Base-by-base conservation (phyloP, 2,113 vertebrate genomes). In the Gallinago paraguaiae region DNA sequence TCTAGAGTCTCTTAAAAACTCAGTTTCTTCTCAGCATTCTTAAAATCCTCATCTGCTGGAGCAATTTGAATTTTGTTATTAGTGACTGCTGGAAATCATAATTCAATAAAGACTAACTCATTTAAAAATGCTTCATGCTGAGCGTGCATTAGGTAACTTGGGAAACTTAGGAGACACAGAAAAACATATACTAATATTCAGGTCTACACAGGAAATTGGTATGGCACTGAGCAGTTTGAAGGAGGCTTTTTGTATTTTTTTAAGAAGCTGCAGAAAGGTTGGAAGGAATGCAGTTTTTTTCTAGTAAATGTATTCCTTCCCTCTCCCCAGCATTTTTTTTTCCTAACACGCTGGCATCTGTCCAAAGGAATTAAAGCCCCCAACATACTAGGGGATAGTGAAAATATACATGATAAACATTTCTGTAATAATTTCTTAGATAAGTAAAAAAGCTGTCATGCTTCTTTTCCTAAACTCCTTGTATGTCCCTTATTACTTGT, bases 11-110 rank as follows among this genome's bases (percentile, higher is more conserved):
- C 95, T 97, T 97, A 97, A 97, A 98, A 98, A 97, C 96, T 93
- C 95, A 53, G 97, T 97, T 97, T 96, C 68, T 79, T 98, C 97
- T 95, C 97, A 97, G 97, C 97, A 96, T 97, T 97, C 97, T 97
- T 91, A 97, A 98, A 98, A 97, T 97, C 97, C 97, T 97, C 96
- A 93, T 99, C 98, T 98, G 98, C 98, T 98, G 97, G 98, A 98
- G 98, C 98, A 98, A 99, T 99, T 99, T 98, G 98, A 99, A 99
- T 99, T 99, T 98, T 98, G 98, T 99, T 98, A 99, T 99, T 99
- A 99, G 98, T 97, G 98, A 98, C 98, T 98, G 98, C 98, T 98
- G 98, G 98, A 98, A 98, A 98, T 98, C 97, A 97, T 99, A 99
- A 99, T 98, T 99, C 98, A 98, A 99, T 99, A 98, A 99, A 98